A percentile compares a stretch with the other conserved stretches of the same genome.
Conservation (phyloP, 30 jellyfish, hydroid and myxozoan genomes). For the Turritopsis dohrnii region DNA sequence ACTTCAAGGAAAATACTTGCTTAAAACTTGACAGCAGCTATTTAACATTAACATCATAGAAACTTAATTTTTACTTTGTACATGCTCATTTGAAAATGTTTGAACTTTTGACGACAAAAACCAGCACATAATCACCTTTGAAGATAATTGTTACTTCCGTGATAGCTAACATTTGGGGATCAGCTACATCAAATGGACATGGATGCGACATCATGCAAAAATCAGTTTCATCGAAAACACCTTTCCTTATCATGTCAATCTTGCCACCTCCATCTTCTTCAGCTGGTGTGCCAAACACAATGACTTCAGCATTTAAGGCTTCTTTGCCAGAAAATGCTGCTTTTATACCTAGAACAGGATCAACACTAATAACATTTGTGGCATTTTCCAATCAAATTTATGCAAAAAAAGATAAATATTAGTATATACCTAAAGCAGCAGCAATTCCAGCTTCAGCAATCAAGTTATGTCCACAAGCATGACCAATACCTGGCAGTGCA, state of each 20-base stretch:
- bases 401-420: not conserved
- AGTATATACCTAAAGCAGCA: slow-evolving; percentile 70
- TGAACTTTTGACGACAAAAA: no score
- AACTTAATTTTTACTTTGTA: no score
- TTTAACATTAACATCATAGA: no score
- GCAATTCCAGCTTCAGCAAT: slow-evolving; percentile 89
- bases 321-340: not conserved
- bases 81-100: no score
- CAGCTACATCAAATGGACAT: slow-evolving; percentile 38
- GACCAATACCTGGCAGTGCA: slow-evolving; percentile 97
- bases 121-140: no score
- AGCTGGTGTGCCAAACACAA: slow-evolving; percentile 95
- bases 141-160: slow-evolving; percentile 9
- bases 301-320: slow-evolving; percentile 25
- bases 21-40: no score
- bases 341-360: slow-evolving; percentile 17
- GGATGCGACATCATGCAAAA: slow-evolving; percentile 94
- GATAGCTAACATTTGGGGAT: slow-evolving; percentile 17
- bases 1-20: no score
- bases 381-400: no score
- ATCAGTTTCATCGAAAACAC: slow-evolving; percentile 78
- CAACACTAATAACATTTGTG: no score
- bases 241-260: slow-evolving; percentile 54
- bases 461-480: slow-evolving; percentile 95
- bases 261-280: slow-evolving; percentile 96